These are phyloP conservation scores for Junonia oenone DNA, from an alignment of 2,888 invertebrate genomes.

Conservation along the genomic window DNA sequence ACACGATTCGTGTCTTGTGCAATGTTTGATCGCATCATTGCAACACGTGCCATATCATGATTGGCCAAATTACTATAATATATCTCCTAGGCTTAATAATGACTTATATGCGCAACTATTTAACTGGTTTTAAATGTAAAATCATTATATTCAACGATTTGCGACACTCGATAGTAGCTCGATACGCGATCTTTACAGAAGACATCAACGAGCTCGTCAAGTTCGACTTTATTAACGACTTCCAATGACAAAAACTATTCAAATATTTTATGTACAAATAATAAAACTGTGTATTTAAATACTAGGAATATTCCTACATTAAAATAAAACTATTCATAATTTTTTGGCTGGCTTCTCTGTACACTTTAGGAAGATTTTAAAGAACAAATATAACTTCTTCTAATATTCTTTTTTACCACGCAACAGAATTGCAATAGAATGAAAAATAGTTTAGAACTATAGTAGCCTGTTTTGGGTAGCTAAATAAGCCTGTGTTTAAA, in stretches of 20 bases:
- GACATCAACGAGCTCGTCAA: slow-evolving; percentile 37
- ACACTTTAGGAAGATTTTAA: no score
- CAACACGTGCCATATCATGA: slow-evolving; percentile 4
- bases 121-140: slow-evolving; percentile 6
- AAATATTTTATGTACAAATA: background rate
- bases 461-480: no score
- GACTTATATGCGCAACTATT: slow-evolving; percentile 7
- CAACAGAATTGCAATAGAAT: no score
- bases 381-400: no score
- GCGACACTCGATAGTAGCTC: slow-evolving; percentile 1
- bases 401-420: no score
- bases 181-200: slow-evolving; percentile 27
- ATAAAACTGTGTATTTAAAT: background rate
- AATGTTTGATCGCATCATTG: slow-evolving; percentile 11
- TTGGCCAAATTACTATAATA: background rate
- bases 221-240: background rate
- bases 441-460: no score
- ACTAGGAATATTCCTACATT: no score
- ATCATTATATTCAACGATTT: background rate
- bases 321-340: no score
- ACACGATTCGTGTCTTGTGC: slow-evolving; percentile 5
- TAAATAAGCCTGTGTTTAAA: no score
- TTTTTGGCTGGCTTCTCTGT: no score
- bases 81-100: background rate
- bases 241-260: background rate